A percentile compares a stretch with the other conserved stretches of the same genome.
These are phyloP conservation scores for Leuciscus waleckii DNA, from an alignment of 2,797 vertebrate genomes.

Conservation along the genomic window DNA sequence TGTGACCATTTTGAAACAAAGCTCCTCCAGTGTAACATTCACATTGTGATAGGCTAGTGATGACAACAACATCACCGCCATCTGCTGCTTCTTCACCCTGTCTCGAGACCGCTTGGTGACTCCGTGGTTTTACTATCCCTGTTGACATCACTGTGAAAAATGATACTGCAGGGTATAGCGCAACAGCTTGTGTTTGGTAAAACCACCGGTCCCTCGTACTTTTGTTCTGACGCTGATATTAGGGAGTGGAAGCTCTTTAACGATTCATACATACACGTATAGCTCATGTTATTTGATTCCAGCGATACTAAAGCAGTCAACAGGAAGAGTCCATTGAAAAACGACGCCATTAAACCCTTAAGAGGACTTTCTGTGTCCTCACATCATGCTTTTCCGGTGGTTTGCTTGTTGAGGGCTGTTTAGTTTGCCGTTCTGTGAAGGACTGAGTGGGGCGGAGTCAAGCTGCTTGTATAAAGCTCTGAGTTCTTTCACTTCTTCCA, in stretches of 20 bases:
- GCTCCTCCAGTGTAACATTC: constrained; percentile 66
- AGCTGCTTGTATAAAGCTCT: constrained; percentile 84
- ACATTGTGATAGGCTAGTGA: constrained; percentile 56
- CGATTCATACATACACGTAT: constrained; percentile 20
- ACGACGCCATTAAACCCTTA: background rate
- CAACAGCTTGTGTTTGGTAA: constrained; percentile 15
- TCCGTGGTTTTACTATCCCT: constrained; percentile 6
- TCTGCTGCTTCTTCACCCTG: constrained; percentile 29
- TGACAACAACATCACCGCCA: constrained; percentile 16
- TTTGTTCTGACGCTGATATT: constrained; percentile 29
- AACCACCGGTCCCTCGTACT: background rate
- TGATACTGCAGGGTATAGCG: background rate
- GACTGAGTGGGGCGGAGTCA: constrained; percentile 68
- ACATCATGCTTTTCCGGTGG: constrained; percentile 86
- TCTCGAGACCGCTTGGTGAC: constrained; percentile 24
- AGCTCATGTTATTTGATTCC: constrained; percentile 19
- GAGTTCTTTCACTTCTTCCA: constrained; percentile 90
- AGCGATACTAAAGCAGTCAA: constrained; percentile 24
- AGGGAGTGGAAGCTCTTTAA: constrained; percentile 44
- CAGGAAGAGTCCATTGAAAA: constrained; percentile 23
- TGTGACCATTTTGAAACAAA: constrained; percentile 31
- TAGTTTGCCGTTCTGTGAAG: constrained; percentile 72
- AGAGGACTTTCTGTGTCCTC: constrained; percentile 56
- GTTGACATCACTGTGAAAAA: constrained; percentile 11
- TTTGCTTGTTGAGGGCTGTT: constrained; percentile 74